Evolutionary conservation across 2,888 invertebrate genomes (phyloP).

Genomic region (Sphecodes monilicornis): DNA sequence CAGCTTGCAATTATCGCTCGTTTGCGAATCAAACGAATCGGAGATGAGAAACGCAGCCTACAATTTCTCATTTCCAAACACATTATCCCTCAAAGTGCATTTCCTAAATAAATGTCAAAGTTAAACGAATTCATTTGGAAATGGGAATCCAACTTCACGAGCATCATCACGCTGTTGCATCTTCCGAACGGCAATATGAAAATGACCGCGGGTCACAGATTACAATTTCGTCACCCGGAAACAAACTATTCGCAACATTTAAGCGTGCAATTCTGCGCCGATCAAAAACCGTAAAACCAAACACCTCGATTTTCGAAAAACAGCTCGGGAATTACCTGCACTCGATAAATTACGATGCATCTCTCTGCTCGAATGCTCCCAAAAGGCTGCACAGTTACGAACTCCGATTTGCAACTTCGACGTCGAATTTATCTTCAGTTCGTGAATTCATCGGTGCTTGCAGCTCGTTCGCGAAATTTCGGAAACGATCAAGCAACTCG

Average conservation of each 20-base stretch:
- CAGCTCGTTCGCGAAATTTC: not conserved
- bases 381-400: slow-evolving; percentile 4
- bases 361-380: slow-evolving; percentile 16
- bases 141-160: not conserved
- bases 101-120: not conserved
- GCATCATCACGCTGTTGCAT: not conserved
- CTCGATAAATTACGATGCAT: slow-evolving; percentile 23
- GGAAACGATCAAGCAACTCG: not conserved
- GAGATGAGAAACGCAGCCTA: not conserved
- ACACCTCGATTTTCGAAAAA: slow-evolving; percentile 20
- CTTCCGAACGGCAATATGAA: not conserved
- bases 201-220: not conserved
- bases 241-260: not conserved
- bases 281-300: slow-evolving; percentile 14
- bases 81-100: not conserved
- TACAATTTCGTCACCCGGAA: not conserved
- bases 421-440: not conserved
- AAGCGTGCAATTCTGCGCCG: slow-evolving; percentile 1
- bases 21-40: not conserved
- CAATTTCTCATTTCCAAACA: not conserved
- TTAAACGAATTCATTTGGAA: not conserved
- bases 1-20: not conserved
- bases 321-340: not conserved
- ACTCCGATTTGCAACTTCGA: not conserved
- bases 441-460: not conserved